Conservation (phyloP, 2,797 vertebrate species). For the Neosalanx taihuensis region DNA sequence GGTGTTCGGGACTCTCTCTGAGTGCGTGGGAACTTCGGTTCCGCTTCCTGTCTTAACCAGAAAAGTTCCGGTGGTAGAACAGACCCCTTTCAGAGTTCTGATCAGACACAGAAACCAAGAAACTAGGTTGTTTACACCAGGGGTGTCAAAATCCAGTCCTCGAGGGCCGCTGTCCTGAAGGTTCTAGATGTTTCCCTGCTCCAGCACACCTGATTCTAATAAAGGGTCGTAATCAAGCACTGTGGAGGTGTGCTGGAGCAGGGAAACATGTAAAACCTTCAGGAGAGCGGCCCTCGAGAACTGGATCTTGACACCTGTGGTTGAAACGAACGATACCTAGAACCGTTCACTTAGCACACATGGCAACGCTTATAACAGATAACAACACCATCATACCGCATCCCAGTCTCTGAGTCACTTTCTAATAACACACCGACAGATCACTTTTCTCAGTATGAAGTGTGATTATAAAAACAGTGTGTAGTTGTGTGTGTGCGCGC, state of each 20-base stretch:
- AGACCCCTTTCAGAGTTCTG: slow-evolving; percentile 25
- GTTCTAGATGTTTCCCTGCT: too few species aligned
- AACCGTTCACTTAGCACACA: neutral
- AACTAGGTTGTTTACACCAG: slow-evolving; percentile 36
- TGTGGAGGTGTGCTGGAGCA: too few species aligned
- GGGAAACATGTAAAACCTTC: too few species aligned
- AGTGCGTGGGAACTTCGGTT: neutral
- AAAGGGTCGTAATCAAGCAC: too few species aligned
- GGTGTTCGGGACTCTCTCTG: neutral
- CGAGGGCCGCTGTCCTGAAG: too few species aligned
- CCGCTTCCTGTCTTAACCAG: too few species aligned
- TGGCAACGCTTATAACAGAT: neutral
- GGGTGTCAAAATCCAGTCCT: too few species aligned
- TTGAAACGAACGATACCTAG: neutral
- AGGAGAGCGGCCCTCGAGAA: too few species aligned
- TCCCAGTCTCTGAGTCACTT: slow-evolving; percentile 31
- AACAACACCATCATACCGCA: neutral
- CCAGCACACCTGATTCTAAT: too few species aligned
- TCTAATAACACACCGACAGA: slow-evolving; percentile 35
- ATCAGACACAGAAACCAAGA: slow-evolving; percentile 21
- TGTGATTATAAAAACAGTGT: slow-evolving; percentile 29
- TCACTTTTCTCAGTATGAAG: slow-evolving; percentile 7
- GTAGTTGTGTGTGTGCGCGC: neutral
- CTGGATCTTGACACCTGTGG: too few species aligned
- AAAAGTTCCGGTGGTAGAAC: neutral